phyloP scores from a whole-genome alignment of 64 coral and sea anemone genomes.

The Montipora sp. region DNA sequence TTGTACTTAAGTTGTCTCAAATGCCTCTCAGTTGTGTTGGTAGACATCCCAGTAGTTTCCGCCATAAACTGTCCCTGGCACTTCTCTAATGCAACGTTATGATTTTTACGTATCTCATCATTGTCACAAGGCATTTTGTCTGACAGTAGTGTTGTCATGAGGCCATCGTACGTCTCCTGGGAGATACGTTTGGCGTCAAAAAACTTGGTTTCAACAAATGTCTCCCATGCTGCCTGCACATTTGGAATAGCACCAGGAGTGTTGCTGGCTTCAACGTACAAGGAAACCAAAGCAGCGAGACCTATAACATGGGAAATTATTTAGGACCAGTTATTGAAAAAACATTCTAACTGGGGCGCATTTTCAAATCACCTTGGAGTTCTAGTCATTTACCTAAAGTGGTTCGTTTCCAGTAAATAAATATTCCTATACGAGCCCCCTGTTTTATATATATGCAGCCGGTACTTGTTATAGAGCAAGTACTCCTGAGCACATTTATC shows the following conservation, averaged over 20 bases:
- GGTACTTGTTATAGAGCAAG: too few relatives aligned
- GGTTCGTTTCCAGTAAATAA: too few relatives aligned
- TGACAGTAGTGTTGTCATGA: conserved; percentile 8
- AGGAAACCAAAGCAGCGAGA: conserved; percentile 37
- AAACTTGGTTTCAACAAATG: conserved; percentile 46
- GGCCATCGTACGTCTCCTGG: conserved; percentile 8
- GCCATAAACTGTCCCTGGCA: conserved; percentile 23
- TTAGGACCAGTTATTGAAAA: too few relatives aligned
- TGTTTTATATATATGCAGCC: too few relatives aligned
- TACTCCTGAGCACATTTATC: too few relatives aligned
- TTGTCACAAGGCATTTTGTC: conserved; percentile 26
- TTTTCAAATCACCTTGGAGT: too few relatives aligned
- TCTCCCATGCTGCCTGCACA: conserved; percentile 42
- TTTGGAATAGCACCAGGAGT: conserved; percentile 66
- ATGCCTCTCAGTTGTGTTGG: conserved; percentile 56
- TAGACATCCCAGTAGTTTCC: conserved; percentile 55
- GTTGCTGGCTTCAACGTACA: conserved; percentile 61
- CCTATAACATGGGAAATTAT: conserved; percentile 20
- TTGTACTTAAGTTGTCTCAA: conserved; percentile 16
- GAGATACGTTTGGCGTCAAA: conserved; percentile 12
- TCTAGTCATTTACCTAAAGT: too few relatives aligned
- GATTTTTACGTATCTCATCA: conserved; percentile 50
- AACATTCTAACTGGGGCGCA: too few relatives aligned
- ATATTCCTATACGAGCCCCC: too few relatives aligned
- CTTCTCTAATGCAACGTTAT: conserved; percentile 31